Conservation (phyloP, 2,888 invertebrate genomes). For the Dryococelus australis region DNA sequence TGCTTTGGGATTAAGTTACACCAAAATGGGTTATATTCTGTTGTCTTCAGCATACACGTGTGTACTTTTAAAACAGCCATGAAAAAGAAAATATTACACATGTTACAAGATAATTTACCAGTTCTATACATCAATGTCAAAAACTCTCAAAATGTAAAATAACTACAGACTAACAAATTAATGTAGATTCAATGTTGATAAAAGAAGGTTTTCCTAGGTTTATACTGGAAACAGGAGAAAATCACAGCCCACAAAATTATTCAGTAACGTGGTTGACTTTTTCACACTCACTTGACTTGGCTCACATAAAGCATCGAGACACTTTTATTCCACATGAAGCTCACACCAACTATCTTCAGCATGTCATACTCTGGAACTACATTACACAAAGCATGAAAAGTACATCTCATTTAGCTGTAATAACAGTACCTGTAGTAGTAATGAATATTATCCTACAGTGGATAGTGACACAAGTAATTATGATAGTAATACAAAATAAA, state of each 20-base stretch:
- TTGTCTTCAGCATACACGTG: not conserved
- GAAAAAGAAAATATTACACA: not conserved
- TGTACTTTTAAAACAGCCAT: not conserved
- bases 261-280: not conserved
- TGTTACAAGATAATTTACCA: not conserved
- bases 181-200: not conserved
- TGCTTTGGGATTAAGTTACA: not conserved
- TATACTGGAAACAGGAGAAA: slow-evolving; percentile 16
- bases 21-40: not conserved
- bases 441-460: slow-evolving; percentile 20
- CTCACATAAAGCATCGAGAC: slow-evolving; percentile 16
- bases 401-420: not conserved
- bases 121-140: slow-evolving; percentile 1
- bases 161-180: not conserved
- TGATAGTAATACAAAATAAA: slow-evolving; percentile 17
- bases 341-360: slow-evolving; percentile 9
- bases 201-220: not conserved
- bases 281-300: not conserved
- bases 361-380: not conserved
- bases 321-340: not conserved
- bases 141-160: not conserved
- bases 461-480: slow-evolving; percentile 26
- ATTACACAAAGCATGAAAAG: slow-evolving; percentile 1
- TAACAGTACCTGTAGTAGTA: slow-evolving; percentile 27
- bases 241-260: slow-evolving; percentile 16